Percentiles rank a stretch among this genome's conserved stretches.
Conservation (phyloP, 2,797 vertebrate genomes). For the Phoebastria nigripes region DNA sequence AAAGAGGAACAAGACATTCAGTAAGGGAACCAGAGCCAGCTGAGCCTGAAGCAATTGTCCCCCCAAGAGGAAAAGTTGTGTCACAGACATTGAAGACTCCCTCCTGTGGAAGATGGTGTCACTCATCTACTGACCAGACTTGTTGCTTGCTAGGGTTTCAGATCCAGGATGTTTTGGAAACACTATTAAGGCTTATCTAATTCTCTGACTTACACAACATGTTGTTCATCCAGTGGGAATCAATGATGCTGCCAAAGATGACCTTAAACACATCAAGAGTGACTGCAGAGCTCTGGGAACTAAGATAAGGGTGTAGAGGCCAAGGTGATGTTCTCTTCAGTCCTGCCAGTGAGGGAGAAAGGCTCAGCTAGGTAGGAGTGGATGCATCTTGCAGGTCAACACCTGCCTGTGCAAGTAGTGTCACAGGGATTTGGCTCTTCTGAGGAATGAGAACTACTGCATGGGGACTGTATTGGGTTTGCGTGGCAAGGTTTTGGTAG, state of each 20-base stretch:
- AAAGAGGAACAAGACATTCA: not conserved
- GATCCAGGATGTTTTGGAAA: not conserved
- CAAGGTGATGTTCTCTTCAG: fast-evolving
- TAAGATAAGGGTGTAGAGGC: not conserved
- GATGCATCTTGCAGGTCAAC: not conserved
- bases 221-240: not conserved
- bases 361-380: too few species aligned
- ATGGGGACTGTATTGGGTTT: not conserved
- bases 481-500: not conserved
- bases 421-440: not conserved
- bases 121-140: not conserved
- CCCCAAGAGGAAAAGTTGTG: not conserved
- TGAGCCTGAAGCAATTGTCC: not conserved
- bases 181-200: not conserved
- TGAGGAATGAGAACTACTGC: not conserved
- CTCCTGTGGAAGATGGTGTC: not conserved
- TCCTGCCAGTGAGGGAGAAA: not conserved
- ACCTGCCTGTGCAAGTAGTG: not conserved
- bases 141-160: not conserved
- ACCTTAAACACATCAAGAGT: not conserved
- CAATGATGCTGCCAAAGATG: not conserved
- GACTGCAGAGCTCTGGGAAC: not conserved
- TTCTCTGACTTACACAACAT: not conserved
- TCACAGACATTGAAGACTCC: not conserved
- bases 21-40: not conserved